Evolutionary conservation across 2,113 vertebrate genomes (phyloP), one percentile per base, ranked within the genome.

Genomic region (Tachysurus vachellii): DNA sequence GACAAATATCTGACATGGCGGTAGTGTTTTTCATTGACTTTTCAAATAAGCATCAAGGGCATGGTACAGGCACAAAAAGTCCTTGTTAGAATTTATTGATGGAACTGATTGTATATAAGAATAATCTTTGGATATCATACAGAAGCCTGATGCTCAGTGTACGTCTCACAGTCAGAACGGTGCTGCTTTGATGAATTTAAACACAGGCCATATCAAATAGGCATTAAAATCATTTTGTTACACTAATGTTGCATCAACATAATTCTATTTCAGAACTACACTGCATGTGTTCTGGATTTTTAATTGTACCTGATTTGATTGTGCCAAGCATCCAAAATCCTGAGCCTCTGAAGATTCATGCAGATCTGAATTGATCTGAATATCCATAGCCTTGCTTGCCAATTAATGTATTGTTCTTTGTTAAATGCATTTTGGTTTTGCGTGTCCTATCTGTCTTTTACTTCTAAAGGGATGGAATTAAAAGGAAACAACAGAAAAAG

Each of bases 1-100:
- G 82, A 89, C 90, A 92, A 93, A 93, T 92, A 93, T 94, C 91
- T 92, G 88, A 94, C 89, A 90, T 89, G 0, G 61, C 82, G 84
- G 89, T 85, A 92, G 86, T 81, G 86, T 87, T 89, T 62, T 88
- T 88, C 53, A n/a, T 13, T 76, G 56, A 68, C 31, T 81, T 62
- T 31, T 83, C 62, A 71, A 89, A 81, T 81, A n/a, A 36, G 5
- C 26, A 87, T 85, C 57, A 75, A 85, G 56, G 50, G 76, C 73
- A 70, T 47, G 14, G 3, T 59, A 71, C 50, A 83, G 36, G n/a
- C 71, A 89, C 42, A 26, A 28, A 77, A 56, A 14, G 28, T 84
- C 75, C 75, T 82, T 54, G 62, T 84, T 84, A 66, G 44, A 86
- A 84, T 86, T 79, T 42, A 12, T 28, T 64, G 54, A 77, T 86